phyloP scores from a whole-genome alignment of 2,113 vertebrate species.

The Dryoscopus gambensis region DNA sequence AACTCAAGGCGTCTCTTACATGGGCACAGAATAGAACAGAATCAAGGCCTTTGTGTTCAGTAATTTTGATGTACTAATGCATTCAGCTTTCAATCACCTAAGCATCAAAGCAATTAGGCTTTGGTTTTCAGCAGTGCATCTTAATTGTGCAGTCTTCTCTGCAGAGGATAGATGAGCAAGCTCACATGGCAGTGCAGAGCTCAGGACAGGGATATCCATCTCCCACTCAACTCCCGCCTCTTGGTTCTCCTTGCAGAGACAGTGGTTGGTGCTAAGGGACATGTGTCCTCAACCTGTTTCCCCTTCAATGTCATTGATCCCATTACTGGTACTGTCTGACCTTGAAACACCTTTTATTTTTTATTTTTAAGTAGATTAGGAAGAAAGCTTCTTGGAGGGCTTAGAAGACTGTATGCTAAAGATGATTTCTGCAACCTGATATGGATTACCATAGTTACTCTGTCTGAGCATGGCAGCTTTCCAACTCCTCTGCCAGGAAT shows the following conservation, averaged over 20 bases:
- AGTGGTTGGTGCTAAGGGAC: background rate
- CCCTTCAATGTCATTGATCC: background rate
- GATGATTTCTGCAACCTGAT: constrained; percentile 63
- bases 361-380: constrained; percentile 53
- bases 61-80: background rate
- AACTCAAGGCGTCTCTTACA: background rate
- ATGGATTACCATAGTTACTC: constrained; percentile 55
- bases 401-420: constrained; percentile 42
- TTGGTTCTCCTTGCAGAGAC: background rate
- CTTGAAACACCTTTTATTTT: constrained; percentile 41
- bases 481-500: constrained; percentile 56
- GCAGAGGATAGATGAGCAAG: background rate
- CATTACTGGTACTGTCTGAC: constrained; percentile 1
- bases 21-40: background rate
- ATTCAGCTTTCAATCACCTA: constrained; percentile 42
- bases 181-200: background rate
- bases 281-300: background rate
- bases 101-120: constrained; percentile 49
- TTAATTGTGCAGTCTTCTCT: background rate
- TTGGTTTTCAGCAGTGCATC: constrained; percentile 3
- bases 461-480: constrained; percentile 45
- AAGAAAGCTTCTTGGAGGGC: constrained; percentile 44
- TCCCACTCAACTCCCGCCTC: background rate
- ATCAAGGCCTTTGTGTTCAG: constrained; percentile 2
- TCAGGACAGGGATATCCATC: background rate